These are phyloP conservation scores for Empidonax traillii DNA, from an alignment of 2,113 vertebrate genomes.

Conservation along the genomic window DNA sequence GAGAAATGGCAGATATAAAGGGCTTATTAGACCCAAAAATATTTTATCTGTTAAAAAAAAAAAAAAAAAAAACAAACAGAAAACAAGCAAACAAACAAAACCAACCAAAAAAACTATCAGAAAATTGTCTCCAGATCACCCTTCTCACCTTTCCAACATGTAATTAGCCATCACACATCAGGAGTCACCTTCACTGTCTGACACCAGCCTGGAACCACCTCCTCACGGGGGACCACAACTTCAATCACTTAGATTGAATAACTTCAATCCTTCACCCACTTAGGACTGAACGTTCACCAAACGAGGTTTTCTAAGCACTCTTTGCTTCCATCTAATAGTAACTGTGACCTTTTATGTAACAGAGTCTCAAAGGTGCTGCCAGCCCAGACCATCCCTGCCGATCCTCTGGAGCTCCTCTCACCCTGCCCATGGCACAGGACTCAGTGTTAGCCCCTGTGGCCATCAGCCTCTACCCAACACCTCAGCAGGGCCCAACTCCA, in stretches of 20 bases:
- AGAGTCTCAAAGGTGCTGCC: background rate
- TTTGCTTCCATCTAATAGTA: background rate
- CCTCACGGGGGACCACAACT: background rate
- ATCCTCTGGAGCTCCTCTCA: background rate
- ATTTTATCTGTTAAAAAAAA: background rate
- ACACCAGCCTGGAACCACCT: background rate
- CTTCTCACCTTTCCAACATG: background rate
- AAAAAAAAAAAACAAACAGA: too few relatives aligned
- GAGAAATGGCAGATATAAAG: background rate
- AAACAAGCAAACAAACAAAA: background rate
- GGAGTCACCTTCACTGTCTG: background rate
- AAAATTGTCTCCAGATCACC: background rate
- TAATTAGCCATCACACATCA: background rate
- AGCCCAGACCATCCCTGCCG: background rate
- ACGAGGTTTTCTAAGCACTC: background rate
- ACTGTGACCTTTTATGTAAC: background rate
- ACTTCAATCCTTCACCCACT: background rate
- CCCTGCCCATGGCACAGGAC: background rate
- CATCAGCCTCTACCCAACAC: background rate
- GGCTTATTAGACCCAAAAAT: background rate
- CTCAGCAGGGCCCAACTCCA: rapidly evolving
- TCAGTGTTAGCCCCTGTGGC: background rate
- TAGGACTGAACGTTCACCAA: background rate
- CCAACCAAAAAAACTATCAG: background rate
- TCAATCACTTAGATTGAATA: background rate